Percentiles rank a stretch among this genome's conserved stretches.
Conservation (phyloP, 1,140 invertebrate species). For the Oppia nitens region DNA sequence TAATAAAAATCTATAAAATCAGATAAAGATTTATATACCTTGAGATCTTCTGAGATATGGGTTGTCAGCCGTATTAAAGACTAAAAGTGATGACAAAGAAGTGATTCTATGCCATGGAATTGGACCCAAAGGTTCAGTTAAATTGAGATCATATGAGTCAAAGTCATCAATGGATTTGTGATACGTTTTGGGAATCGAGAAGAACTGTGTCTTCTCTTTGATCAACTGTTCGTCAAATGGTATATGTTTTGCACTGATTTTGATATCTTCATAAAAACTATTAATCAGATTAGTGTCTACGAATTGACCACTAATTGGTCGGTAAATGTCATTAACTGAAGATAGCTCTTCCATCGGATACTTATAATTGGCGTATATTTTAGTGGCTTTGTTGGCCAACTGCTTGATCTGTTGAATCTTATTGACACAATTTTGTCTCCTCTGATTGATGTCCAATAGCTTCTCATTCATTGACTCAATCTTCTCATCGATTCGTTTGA, state of each 20-base stretch:
- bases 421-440: neutral
- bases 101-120: constrained; percentile 7
- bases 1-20: neutral
- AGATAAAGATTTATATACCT: neutral
- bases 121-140: neutral
- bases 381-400: neutral
- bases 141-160: neutral
- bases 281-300: neutral
- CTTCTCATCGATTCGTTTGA: neutral
- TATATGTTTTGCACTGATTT: neutral
- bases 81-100: neutral
- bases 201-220: constrained; percentile 6
- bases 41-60: neutral
- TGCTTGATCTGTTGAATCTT: neutral
- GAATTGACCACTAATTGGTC: neutral
- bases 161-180: neutral
- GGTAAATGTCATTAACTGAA: neutral
- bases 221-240: constrained; percentile 11
- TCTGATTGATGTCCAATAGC: neutral
- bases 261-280: neutral
- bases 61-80: constrained; percentile 8
- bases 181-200: neutral
- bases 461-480: neutral
- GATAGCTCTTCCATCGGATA: neutral
- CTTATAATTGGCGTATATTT: constrained; percentile 3